Base-by-base conservation (phyloP, 1,140 invertebrate species). In the Apis cerana region DNA sequence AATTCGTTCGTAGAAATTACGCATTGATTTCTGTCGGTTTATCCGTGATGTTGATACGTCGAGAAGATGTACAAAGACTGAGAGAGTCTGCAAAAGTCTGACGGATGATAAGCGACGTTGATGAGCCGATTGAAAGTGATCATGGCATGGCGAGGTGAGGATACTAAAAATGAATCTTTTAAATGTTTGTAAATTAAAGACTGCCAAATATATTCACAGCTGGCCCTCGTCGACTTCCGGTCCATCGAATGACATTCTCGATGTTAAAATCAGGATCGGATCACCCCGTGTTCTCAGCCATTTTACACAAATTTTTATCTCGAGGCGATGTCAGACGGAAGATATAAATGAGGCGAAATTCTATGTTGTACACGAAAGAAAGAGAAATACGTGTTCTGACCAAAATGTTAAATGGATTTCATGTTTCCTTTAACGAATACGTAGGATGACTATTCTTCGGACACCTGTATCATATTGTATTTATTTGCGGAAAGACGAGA, bases 401-500 rank as follows among this genome's bases (percentile, higher is more conserved):
- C 69, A 15, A 58, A 58, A 15, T 23, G 23, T 59, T 7, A 61
- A 48, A 56, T 11, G 19, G 27, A 27, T 27, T 54, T 58, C 33
- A 11, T 17, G 33, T 19, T 80, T 80, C 15, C 33, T 75, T 54
- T 59, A 72, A 52, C 74, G 65, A 62, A 56, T 56, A 56, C 48
- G 58, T 17, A 27, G 56, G 56, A 70, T 23, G 67, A 48, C 10
- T 58, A 19, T 58, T n/a, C 52, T 3, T 27, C 48, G 54, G 50
- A 75, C 74, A 75, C 58, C 68, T 93, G 92, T 93, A 94, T 91
- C 85, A 93, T 93, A 93, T 86, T 93, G 93, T 94, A 94, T 94
- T 93, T 94, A 94, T 94, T 93, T 64, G 77, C 72, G 56, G 86
- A 86, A 52, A 61, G 19, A 52, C 8, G 43, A 3, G 15, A 12